Base-by-base conservation (phyloP, 2,113 vertebrate genomes). In the Ceyx cyanopectus region DNA sequence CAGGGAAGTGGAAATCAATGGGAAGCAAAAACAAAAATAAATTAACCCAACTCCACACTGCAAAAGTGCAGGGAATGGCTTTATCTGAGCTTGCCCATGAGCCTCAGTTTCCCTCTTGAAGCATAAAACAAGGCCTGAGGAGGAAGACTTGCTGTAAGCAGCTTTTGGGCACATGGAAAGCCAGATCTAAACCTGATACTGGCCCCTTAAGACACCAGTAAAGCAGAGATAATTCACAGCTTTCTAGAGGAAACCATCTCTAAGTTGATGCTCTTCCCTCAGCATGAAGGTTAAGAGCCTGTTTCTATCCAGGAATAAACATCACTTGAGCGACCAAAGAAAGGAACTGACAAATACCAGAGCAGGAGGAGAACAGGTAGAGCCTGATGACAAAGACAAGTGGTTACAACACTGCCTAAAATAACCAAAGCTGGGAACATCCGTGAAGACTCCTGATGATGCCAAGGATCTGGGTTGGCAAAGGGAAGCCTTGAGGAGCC, bases 321-420 rank as follows among this genome's bases (percentile, higher is more conserved):
- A 17, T 81, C 78, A 81, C 53, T 78, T 8, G 30, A 89, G 58
- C 57, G 56, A 86, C 29, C 50, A 26, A 56, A 46, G 66, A 75
- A 83, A 87, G 73, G 56, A 81, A 86, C 51, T 34, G 50, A 90
- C 61, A 89, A 84, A 89, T 53, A 57, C 0, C 8, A 21, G 78
- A 94, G 80, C 37, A 22, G 65, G 56, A 89, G 56, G 73, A 80
- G 58, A 82, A 63, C 77, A 95, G 81, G 91, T 58, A 91, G 70
- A 81, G 78, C 48, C 57, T 17, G 53, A 1, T 26, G 67, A 63
- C 23, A 29, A 13, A 1, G 7, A 27, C 22, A 50, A 50, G 50
- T 0, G 0, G 63, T 20, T 53, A 73, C 30, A 15, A 34, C 19
- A 7, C 2, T 5, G 32, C 41, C 60, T 23, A 17, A 61, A 76